Conservation (phyloP, 2,113 vertebrate genomes). For the Elephas maximus region DNA sequence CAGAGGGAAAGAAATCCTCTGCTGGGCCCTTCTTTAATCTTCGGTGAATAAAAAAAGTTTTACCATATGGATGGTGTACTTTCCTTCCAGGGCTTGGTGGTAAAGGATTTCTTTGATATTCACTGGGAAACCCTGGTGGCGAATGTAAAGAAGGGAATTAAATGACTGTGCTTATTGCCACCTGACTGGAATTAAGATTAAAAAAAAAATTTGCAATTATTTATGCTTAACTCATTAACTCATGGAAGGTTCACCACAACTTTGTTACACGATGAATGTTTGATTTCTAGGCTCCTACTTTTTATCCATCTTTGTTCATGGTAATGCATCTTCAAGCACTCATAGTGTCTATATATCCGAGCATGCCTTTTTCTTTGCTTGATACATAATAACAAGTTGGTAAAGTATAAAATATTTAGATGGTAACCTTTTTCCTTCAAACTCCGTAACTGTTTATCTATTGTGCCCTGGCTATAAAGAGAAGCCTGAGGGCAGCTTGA, state of each 20-base stretch:
- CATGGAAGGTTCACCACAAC: background rate
- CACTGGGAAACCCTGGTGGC: background rate
- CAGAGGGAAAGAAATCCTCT: too few species aligned
- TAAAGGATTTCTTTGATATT: background rate
- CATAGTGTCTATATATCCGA: background rate
- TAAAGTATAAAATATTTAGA: conserved; percentile 16
- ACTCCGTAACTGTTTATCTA: background rate
- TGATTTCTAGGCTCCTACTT: conserved; percentile 1
- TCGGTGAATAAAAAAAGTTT: background rate
- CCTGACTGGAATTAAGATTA: background rate
- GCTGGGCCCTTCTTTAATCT: too few species aligned
- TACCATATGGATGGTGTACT: background rate
- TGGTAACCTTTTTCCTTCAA: background rate
- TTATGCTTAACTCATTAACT: conserved; percentile 41
- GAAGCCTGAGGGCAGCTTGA: background rate
- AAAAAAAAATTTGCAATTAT: background rate
- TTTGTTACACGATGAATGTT: background rate
- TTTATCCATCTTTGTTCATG: conserved; percentile 14
- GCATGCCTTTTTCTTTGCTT: background rate
- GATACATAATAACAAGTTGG: background rate
- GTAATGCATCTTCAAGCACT: conserved; percentile 11
- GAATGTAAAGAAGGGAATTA: background rate
- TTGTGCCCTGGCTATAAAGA: background rate
- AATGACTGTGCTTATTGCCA: background rate
- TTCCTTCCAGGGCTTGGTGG: background rate